Evolutionary conservation across 2,888 invertebrate species (phyloP).

Genomic region (Polyommatus icarus): DNA sequence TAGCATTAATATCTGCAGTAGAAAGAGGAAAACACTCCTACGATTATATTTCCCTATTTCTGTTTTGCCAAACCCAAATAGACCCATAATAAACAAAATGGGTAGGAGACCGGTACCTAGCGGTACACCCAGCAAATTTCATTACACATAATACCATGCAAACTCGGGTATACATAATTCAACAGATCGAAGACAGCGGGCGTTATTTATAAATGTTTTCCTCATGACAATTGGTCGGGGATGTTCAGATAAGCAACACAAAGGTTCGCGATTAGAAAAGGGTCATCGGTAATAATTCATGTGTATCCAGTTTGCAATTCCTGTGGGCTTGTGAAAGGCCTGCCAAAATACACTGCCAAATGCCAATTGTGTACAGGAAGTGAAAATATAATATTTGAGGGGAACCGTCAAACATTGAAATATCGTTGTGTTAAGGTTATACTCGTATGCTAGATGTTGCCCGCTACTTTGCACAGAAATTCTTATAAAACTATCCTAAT

Average conservation of each 20-base stretch:
- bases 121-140: background rate
- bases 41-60: background rate
- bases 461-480: too few species aligned
- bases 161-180: background rate
- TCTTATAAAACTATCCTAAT: too few species aligned
- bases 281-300: conserved; percentile 7
- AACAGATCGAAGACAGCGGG: background rate
- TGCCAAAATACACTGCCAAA: background rate
- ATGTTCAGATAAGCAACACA: background rate
- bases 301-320: conserved; percentile 4
- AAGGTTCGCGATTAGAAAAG: conserved; percentile 10
- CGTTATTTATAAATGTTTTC: conserved; percentile 5
- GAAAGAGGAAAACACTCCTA: background rate
- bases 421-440: background rate
- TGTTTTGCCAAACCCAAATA: background rate
- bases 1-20: background rate
- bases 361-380: background rate
- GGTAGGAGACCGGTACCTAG: background rate
- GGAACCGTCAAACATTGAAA: background rate
- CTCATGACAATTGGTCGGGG: background rate
- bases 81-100: background rate
- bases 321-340: background rate
- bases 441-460: too few species aligned
- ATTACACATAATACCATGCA: background rate
- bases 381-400: background rate